Percentiles rank a stretch among this genome's conserved stretches.
phyloP scores from a whole-genome alignment of 2,113 vertebrate species.

The Elaphurus davidianus region DNA sequence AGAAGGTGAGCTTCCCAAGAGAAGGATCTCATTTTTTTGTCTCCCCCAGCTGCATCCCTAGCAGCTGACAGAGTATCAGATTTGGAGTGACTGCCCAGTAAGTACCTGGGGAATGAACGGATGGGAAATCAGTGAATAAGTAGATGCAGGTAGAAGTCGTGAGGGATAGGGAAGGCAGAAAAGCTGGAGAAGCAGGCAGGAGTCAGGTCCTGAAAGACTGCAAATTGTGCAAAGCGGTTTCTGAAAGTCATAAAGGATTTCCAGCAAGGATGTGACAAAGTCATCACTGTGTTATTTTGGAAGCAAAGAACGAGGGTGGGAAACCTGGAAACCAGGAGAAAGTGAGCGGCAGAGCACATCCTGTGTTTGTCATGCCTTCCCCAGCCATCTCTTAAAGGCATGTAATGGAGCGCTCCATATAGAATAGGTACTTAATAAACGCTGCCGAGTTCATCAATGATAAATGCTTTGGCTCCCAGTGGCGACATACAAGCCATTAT shows the following conservation, averaged over 20 bases:
- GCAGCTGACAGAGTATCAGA: not conserved
- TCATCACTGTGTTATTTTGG: not conserved
- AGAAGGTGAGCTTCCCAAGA: not conserved
- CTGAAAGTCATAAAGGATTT: not conserved
- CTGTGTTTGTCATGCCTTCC: not conserved
- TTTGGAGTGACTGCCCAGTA: not conserved
- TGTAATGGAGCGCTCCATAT: rapidly evolving
- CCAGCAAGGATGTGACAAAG: not conserved
- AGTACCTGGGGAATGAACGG: not conserved
- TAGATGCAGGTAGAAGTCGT: not conserved
- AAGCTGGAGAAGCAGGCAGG: not conserved
- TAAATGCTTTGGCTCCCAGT: not conserved
- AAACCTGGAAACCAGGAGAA: not conserved
- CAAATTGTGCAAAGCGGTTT: not conserved
- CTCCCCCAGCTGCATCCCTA: not conserved
- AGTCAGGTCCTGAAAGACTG: not conserved
- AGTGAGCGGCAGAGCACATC: not conserved
- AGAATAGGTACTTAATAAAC: not conserved
- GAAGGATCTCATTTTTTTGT: not conserved
- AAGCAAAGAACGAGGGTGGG: not conserved
- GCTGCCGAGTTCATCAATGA: not conserved
- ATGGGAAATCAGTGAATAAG: not conserved
- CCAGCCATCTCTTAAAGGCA: not conserved
- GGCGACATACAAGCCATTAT: conserved; percentile 20
- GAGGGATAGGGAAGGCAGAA: not conserved